These are phyloP conservation scores for Aricia agestis DNA, from an alignment of 1,140 invertebrate genomes.

Conservation along the genomic window DNA sequence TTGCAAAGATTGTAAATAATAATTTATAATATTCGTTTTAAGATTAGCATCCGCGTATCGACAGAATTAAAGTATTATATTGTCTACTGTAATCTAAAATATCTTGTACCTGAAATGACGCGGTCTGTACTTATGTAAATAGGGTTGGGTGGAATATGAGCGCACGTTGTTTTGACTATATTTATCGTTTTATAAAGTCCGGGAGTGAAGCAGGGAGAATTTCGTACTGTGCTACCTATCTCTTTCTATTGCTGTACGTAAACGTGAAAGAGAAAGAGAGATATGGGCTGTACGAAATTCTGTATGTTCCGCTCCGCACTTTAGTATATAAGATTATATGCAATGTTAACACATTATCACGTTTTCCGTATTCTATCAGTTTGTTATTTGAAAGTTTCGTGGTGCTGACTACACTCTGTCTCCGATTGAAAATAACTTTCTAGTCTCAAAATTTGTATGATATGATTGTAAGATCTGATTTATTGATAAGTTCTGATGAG, in stretches of 20 bases:
- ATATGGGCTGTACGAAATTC: too few relatives aligned
- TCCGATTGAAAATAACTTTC: constrained; percentile 62
- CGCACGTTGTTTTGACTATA: constrained; percentile 19
- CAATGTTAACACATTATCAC: background rate
- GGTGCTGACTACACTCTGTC: constrained; percentile 18
- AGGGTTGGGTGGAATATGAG: constrained; percentile 20
- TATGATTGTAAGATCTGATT: constrained; percentile 57
- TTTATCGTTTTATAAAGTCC: constrained; percentile 1
- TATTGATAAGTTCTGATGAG: constrained; percentile 57
- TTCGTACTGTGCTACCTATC: too few relatives aligned
- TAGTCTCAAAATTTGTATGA: constrained; percentile 63
- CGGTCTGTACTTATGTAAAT: constrained; percentile 21
- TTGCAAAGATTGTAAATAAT: constrained; percentile 52
- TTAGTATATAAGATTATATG: background rate
- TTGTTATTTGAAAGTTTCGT: constrained; percentile 2
- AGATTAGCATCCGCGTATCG: constrained; percentile 29
- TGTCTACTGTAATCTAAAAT: constrained; percentile 19
- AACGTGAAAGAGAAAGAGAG: too few relatives aligned
- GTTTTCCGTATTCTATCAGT: background rate
- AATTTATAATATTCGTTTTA: constrained; percentile 61
- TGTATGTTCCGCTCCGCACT: too few relatives aligned
- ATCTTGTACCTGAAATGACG: constrained; percentile 14
- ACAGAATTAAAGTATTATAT: constrained; percentile 17
- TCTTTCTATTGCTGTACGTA: too few relatives aligned
- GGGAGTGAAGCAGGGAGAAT: background rate